Evolutionary conservation across 2,888 invertebrate species (phyloP).

Genomic region (Tetheella fluctuosa): DNA sequence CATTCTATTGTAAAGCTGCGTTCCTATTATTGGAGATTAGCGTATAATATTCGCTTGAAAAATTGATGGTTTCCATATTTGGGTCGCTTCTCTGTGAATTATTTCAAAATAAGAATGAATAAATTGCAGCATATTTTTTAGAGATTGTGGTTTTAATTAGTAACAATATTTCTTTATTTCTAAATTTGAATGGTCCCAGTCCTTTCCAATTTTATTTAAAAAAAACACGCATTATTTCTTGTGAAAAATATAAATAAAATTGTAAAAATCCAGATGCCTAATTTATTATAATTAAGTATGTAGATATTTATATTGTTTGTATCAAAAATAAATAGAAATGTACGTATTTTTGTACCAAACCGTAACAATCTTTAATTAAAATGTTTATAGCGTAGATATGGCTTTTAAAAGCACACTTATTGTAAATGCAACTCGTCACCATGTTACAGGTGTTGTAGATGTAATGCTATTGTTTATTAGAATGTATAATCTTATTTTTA

Average conservation of each 20-base stretch:
- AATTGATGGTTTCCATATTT: too few relatives aligned
- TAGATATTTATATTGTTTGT: slow-evolving; percentile 51
- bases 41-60: background rate
- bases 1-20: slow-evolving; percentile 7
- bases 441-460: slow-evolving; percentile 11
- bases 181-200: background rate
- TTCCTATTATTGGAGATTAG: background rate
- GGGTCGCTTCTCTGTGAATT: too few relatives aligned
- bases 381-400: slow-evolving; percentile 32
- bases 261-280: slow-evolving; percentile 25
- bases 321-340: slow-evolving; percentile 48
- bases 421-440: slow-evolving; percentile 16
- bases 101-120: background rate
- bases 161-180: too few relatives aligned
- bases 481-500: slow-evolving; percentile 26
- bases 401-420: slow-evolving; percentile 32
- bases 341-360: slow-evolving; percentile 71
- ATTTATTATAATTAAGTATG: slow-evolving; percentile 47
- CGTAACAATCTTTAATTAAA: slow-evolving; percentile 37
- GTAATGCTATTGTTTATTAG: background rate
- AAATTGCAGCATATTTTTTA: background rate
- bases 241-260: slow-evolving; percentile 16
- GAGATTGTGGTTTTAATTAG: background rate
- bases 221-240: background rate
- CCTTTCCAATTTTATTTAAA: background rate